A percentile compares a stretch with the other conserved stretches of the same genome.
phyloP scores from a whole-genome alignment of 2,113 vertebrate species.

The Physeter macrocephalus region DNA sequence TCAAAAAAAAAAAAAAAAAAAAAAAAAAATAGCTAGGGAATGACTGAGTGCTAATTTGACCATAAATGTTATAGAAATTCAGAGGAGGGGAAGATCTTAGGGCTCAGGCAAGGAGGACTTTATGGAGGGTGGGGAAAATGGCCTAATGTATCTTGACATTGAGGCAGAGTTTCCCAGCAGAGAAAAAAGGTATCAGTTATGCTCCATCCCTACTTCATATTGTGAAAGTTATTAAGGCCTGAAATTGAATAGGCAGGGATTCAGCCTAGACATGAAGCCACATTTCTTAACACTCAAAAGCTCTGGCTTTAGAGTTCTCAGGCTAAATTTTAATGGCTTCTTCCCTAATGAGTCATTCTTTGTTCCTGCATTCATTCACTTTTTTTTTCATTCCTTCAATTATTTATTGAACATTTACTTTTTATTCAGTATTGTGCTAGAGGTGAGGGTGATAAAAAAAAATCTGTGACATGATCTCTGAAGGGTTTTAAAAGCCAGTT shows the following conservation, averaged over 20 bases:
- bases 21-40: not conserved
- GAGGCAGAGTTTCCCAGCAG: not conserved
- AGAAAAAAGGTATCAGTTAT: not conserved
- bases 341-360: not conserved
- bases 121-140: not conserved
- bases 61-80: not conserved
- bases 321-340: not conserved
- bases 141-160: not conserved
- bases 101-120: not conserved
- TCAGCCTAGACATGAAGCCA: not conserved
- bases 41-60: not conserved
- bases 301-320: not conserved
- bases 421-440: not conserved
- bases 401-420: not conserved
- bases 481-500: not conserved
- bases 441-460: not conserved
- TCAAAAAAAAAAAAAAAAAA: not conserved
- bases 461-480: not conserved
- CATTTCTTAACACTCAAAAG: not conserved
- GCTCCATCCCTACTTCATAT: not conserved
- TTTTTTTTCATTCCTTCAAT: not conserved
- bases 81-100: not conserved
- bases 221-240: not conserved
- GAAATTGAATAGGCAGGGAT: not conserved
- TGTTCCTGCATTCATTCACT: not conserved